Percentiles rank a stretch among this genome's conserved stretches.
phyloP scores from a whole-genome alignment of 2,113 vertebrate genomes.

The Percina caprodes region DNA sequence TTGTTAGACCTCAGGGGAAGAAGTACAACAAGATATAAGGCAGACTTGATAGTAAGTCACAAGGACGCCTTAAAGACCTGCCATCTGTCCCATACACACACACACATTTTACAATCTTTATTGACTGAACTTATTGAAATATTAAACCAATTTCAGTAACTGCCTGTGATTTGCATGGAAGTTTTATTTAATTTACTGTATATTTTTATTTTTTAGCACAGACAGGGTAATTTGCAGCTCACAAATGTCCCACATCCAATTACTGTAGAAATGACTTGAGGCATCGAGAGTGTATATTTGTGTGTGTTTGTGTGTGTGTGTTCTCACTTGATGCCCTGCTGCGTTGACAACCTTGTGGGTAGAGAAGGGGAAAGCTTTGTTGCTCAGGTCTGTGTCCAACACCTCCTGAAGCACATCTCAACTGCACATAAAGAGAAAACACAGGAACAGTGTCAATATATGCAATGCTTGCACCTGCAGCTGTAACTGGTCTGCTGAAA shows the following conservation, averaged over 20 bases:
- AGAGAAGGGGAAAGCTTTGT: slow-evolving; percentile 94
- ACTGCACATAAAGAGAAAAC: slow-evolving; percentile 72
- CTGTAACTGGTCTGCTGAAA: not conserved
- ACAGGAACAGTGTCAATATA: not conserved
- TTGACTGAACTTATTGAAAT: slow-evolving; percentile 44
- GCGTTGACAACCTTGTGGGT: slow-evolving; percentile 89
- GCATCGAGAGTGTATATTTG: not conserved
- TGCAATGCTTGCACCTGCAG: not conserved
- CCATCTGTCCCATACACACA: slow-evolving; percentile 33
- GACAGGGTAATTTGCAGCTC: slow-evolving; percentile 36
- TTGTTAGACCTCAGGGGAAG: not conserved
- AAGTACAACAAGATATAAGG: not conserved
- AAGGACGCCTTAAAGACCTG: slow-evolving; percentile 29
- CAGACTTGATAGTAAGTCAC: slow-evolving; percentile 24
- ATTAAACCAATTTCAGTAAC: slow-evolving; percentile 26
- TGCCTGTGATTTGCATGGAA: slow-evolving; percentile 20
- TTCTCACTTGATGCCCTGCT: slow-evolving; percentile 88
- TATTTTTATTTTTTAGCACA: slow-evolving; percentile 7
- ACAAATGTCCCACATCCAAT: slow-evolving; percentile 43
- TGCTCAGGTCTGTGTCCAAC: slow-evolving; percentile 90
- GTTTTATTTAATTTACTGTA: slow-evolving; percentile 29
- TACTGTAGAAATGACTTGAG: slow-evolving; percentile 10
- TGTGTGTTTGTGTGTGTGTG: slow-evolving; percentile 8
- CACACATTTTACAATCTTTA: slow-evolving; percentile 6
- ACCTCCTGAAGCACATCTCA: slow-evolving; percentile 91